Evolutionary conservation across 1,140 invertebrate genomes (phyloP).

Genomic region (Ostrea edulis): DNA sequence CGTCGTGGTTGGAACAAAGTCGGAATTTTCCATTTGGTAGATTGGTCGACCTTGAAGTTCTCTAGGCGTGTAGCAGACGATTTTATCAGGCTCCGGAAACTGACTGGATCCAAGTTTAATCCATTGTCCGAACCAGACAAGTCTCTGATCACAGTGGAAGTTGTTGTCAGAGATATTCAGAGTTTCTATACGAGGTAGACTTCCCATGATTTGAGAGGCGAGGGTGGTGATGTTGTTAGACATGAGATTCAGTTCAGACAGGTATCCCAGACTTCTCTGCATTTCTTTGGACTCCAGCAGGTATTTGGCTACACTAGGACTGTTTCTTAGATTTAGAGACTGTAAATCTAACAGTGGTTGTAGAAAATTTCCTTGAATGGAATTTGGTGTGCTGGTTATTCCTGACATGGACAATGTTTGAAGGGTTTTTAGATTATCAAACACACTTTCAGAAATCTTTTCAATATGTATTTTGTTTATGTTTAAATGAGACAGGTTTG

Average conservation of each 20-base stretch:
- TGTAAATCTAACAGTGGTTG: conserved; percentile 83
- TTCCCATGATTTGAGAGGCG: conserved; percentile 82
- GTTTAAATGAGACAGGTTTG: conserved; percentile 82
- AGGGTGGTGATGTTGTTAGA: conserved; percentile 85
- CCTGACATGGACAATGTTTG: conserved; percentile 85
- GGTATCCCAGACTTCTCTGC: conserved; percentile 82
- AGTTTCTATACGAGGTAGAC: conserved; percentile 84
- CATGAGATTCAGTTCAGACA: conserved; percentile 60
- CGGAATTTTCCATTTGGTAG: not conserved
- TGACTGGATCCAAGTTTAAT: conserved; percentile 57
- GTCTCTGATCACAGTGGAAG: conserved; percentile 77
- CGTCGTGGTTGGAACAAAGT: conserved; percentile 23
- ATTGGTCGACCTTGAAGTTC: not conserved
- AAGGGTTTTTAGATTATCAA: conserved; percentile 83
- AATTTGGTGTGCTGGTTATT: conserved; percentile 81
- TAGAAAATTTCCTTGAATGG: conserved; percentile 76
- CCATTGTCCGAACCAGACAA: conserved; percentile 76
- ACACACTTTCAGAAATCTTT: conserved; percentile 12
- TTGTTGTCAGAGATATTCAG: conserved; percentile 78
- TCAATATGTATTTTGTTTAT: conserved; percentile 37
- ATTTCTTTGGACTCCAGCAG: conserved; percentile 84
- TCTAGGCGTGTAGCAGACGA: conserved; percentile 10
- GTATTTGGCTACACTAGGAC: conserved; percentile 85
- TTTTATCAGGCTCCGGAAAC: not conserved
- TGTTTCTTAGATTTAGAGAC: conserved; percentile 86